These are phyloP conservation scores for Pseudobourletiella spinata DNA, from an alignment of 1,140 invertebrate species.

Conservation along the genomic window DNA sequence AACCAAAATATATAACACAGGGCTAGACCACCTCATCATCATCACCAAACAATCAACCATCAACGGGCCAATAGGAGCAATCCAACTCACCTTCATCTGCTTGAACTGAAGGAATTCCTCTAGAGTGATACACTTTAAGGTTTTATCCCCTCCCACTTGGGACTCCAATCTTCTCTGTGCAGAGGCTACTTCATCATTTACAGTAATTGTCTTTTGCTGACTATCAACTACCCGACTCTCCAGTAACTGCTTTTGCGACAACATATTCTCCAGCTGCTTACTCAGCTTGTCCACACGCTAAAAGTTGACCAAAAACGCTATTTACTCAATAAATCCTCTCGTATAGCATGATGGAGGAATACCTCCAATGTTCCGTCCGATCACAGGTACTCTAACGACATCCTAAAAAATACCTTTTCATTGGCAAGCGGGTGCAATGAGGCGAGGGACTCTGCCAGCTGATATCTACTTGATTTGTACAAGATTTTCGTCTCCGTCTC, in stretches of 20 bases:
- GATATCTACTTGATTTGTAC: background rate
- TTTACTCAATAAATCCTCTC: background rate
- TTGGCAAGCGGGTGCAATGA: background rate
- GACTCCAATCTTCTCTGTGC: background rate
- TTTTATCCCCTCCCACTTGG: background rate
- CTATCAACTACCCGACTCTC: background rate
- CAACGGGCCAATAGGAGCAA: background rate
- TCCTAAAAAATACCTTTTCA: background rate
- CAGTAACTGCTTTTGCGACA: background rate
- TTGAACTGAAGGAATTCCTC: background rate
- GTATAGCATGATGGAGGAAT: background rate
- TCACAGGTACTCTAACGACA: background rate
- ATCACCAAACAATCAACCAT: no score
- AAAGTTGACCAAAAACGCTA: background rate
- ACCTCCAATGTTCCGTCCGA: background rate
- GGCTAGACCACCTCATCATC: background rate
- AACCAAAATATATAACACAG: background rate
- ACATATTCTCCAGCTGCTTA: background rate
- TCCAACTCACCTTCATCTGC: background rate
- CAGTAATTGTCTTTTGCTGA: background rate
- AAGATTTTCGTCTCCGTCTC: background rate
- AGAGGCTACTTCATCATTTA: background rate
- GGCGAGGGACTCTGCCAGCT: background rate
- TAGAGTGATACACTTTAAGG: background rate
- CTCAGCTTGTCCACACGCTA: slow-evolving; percentile 1